These are phyloP conservation scores for Gadus macrocephalus DNA, from an alignment of 2,113 vertebrate genomes.

Conservation along the genomic window DNA sequence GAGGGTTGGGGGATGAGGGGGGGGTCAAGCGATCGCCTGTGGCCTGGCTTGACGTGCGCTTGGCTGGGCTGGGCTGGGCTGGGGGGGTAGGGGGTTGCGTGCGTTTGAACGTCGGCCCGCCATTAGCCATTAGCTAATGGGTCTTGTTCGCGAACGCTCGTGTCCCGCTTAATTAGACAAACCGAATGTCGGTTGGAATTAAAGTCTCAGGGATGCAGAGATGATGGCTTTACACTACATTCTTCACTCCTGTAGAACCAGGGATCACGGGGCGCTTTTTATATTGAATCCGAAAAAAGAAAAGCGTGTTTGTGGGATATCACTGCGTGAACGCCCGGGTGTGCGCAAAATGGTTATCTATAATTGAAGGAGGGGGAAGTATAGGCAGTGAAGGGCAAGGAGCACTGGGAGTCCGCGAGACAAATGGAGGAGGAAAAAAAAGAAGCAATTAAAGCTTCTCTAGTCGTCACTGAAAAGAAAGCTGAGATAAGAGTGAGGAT, in stretches of 20 bases:
- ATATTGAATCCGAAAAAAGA: slow-evolving; percentile 18
- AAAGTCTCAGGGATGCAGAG: slow-evolving; percentile 56
- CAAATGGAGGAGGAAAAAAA: slow-evolving; percentile 6
- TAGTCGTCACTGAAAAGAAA: slow-evolving; percentile 27
- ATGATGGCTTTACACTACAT: slow-evolving; percentile 49
- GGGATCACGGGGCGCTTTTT: slow-evolving; percentile 17
- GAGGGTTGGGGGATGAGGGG: too few relatives aligned
- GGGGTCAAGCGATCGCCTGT: slow-evolving; percentile 43
- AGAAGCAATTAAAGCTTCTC: slow-evolving; percentile 25
- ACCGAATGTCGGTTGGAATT: slow-evolving; percentile 70
- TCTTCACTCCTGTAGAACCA: slow-evolving; percentile 35
- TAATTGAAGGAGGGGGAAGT: slow-evolving; percentile 26
- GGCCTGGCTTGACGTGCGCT: slow-evolving; percentile 46
- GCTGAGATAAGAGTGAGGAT: slow-evolving; percentile 27
- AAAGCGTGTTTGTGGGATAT: not conserved
- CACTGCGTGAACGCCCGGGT: too few relatives aligned
- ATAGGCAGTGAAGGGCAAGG: slow-evolving; percentile 21
- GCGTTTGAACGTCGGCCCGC: slow-evolving; percentile 61
- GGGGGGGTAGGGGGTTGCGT: slow-evolving; percentile 38
- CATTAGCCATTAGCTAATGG: slow-evolving; percentile 71
- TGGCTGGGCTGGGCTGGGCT: slow-evolving; percentile 29
- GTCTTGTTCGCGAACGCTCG: slow-evolving; percentile 62
- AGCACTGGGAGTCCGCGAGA: slow-evolving; percentile 25
- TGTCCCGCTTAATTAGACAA: slow-evolving; percentile 65
- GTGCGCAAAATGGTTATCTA: slow-evolving; percentile 27